These are phyloP conservation scores for Ispidina picta DNA, from an alignment of 2,797 vertebrate species.

Conservation along the genomic window DNA sequence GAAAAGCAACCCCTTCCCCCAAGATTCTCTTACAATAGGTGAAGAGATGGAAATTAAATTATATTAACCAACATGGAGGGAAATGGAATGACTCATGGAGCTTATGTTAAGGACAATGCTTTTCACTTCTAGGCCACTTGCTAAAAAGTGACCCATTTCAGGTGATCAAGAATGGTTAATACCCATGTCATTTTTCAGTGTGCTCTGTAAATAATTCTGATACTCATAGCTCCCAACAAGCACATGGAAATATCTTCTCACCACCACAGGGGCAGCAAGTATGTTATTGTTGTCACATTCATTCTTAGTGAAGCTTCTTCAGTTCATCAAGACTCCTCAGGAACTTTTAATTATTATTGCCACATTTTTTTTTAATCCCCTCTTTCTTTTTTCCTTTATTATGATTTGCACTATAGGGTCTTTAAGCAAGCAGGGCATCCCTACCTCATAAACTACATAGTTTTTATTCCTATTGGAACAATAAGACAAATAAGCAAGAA, in stretches of 20 bases:
- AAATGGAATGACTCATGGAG: slow-evolving; percentile 23
- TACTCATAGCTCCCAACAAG: background rate
- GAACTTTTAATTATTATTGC: background rate
- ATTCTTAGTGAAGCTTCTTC: background rate
- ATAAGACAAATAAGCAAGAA: background rate
- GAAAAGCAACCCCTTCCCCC: background rate
- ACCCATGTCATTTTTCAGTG: background rate
- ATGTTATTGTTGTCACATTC: background rate
- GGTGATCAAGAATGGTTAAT: background rate
- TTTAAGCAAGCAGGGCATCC: background rate
- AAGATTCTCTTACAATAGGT: background rate
- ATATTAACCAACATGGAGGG: background rate
- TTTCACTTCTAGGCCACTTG: background rate
- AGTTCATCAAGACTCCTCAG: background rate
- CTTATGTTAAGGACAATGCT: background rate
- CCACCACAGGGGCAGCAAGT: background rate
- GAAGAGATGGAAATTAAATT: slow-evolving; percentile 24
- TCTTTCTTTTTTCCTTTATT: background rate
- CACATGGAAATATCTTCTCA: background rate
- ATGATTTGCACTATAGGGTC: background rate
- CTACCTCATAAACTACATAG: background rate
- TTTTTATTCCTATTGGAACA: background rate
- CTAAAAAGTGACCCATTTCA: background rate
- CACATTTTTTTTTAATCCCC: background rate
- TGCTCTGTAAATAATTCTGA: background rate